Base-by-base conservation (phyloP, 1,140 invertebrate species). In the Zaprionus africanus region DNA sequence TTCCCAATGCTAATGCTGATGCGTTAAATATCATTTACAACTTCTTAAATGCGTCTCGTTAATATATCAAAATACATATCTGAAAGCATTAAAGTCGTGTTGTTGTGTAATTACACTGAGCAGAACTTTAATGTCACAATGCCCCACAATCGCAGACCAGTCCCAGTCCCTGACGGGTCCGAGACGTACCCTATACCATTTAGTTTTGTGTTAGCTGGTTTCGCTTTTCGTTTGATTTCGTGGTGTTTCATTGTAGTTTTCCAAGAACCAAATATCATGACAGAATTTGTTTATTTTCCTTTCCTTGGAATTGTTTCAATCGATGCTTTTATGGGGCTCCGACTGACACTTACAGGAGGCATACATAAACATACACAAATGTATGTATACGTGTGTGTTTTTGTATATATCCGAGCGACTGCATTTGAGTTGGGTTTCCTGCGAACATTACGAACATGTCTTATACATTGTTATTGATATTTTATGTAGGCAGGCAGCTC, bases 1-100 rank as follows among this genome's bases (percentile, higher is more conserved):
- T 19, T 51, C 3, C 7, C 46, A 11, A 13, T 51, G 17, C n/a
- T 17, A 15, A 51, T 17, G 54, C 41, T 63, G 74, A 72, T 66
- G 69, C 63, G 63, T 73, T 73, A 67, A 74, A 76, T 64, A 76
- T 76, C 46, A 71, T 64, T 71, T 70, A 76, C 58, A 76, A 71
- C 54, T 70, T 65, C 61, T 65, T 65, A 71, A 76, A 76, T 76
- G 60, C n/a, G 60, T 11, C 31, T 22, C 67, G 60, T 60, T 76
- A 71, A 76, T 70, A 60, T 65, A 60, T 76, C 61, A 65, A 43
- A 62, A 46, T 38, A 61, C 31, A 61, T 3, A 24, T 22, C 19
- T 28, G 31, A 46, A 46, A 24, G 15, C 60, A 61, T 70, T 71
- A 71, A 60, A 53, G 66, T 70, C 59, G 57, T 11, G 31, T 34